These are phyloP conservation scores for Julus scanicus DNA, from an alignment of 2,888 invertebrate species.

Conservation along the genomic window DNA sequence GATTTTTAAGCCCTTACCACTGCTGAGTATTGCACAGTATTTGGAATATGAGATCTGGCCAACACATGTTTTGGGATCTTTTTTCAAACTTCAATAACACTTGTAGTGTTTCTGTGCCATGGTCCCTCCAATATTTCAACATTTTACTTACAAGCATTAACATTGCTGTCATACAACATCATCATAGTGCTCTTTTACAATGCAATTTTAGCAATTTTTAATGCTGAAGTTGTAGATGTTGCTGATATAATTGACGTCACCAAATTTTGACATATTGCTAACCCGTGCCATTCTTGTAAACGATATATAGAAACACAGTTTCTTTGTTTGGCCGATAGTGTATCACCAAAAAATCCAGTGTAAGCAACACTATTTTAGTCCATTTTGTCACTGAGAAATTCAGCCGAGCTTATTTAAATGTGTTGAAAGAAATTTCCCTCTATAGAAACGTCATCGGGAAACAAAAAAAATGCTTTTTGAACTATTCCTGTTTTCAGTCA, in stretches of 20 bases:
- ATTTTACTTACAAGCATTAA: too few species aligned
- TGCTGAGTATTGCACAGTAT: background rate
- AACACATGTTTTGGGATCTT: too few species aligned
- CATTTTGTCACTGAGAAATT: conserved; percentile 28
- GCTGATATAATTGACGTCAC: background rate
- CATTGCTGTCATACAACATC: too few species aligned
- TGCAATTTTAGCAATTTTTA: too few species aligned
- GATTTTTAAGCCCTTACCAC: background rate
- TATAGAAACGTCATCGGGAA: background rate
- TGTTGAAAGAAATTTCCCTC: conserved; percentile 5
- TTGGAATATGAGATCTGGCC: too few species aligned
- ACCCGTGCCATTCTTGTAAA: background rate
- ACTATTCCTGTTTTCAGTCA: background rate
- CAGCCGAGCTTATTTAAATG: background rate
- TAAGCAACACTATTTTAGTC: background rate
- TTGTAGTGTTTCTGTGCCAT: too few species aligned
- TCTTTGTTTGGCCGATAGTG: conserved; percentile 17
- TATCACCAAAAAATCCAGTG: background rate
- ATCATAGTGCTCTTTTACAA: too few species aligned
- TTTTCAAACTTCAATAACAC: too few species aligned
- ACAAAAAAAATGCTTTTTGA: background rate
- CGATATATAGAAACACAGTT: background rate
- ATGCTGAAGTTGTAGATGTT: too few species aligned
- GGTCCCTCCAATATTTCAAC: too few species aligned
- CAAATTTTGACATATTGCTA: too few species aligned